Percentiles rank a stretch among this genome's conserved stretches.
Conservation (phyloP, 2,888 invertebrate genomes). For the Luperina testacea region DNA sequence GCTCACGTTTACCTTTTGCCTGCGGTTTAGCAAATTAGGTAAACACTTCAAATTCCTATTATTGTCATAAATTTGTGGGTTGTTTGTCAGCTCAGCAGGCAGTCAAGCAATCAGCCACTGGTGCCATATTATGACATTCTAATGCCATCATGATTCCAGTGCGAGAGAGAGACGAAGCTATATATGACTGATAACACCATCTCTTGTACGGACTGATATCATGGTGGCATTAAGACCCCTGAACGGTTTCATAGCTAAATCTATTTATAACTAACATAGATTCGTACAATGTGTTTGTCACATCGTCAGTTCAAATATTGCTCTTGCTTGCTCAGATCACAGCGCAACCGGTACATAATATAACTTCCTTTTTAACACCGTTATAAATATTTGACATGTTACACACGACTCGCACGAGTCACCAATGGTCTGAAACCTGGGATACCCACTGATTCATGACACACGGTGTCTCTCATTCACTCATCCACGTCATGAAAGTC, state of each 20-base stretch:
- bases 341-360: slow-evolving; percentile 2
- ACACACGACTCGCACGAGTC: background rate
- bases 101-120: background rate
- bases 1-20: background rate
- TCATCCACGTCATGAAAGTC: too few species aligned
- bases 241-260: background rate
- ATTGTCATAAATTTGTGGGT: background rate
- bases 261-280: background rate
- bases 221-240: background rate
- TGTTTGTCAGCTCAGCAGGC: background rate
- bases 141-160: background rate
- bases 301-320: background rate
- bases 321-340: background rate
- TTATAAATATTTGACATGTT: slow-evolving; percentile 18
- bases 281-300: background rate
- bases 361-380: slow-evolving; percentile 3
- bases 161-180: background rate
- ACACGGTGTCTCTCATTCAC: background rate
- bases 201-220: background rate
- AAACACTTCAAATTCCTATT: background rate
- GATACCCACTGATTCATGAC: slow-evolving; percentile 30
- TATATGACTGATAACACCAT: background rate
- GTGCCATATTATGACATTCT: background rate
- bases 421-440: background rate
- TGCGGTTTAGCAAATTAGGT: background rate